phyloP scores from a whole-genome alignment of 2,888 invertebrate genomes.

The Pyrgus malvae region DNA sequence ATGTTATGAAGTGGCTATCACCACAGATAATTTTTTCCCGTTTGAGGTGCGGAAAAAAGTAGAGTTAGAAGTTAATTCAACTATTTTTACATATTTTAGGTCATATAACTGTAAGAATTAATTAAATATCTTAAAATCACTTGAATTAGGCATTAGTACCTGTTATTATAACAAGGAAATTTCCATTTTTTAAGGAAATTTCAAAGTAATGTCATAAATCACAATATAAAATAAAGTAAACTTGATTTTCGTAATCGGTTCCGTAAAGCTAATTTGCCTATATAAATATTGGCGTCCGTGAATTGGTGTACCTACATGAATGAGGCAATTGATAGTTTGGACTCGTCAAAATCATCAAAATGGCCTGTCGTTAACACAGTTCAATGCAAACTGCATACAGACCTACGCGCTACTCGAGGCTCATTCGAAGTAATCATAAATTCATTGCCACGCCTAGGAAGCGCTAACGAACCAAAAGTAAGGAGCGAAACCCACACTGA shows the following conservation, averaged over 20 bases:
- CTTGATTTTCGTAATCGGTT: background rate
- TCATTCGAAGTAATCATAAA: constrained; percentile 53
- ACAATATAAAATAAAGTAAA: background rate
- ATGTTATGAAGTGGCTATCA: no score
- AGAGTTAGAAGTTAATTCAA: no score
- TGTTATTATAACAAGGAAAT: no score
- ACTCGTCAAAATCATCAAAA: constrained; percentile 25
- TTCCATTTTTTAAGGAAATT: no score
- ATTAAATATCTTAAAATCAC: no score
- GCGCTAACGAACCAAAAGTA: constrained; percentile 70
- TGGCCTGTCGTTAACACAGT: constrained; percentile 42
- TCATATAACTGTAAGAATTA: no score
- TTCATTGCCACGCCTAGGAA: constrained; percentile 77
- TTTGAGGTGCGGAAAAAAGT: no score
- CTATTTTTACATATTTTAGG: no score
- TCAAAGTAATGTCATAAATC: no score
- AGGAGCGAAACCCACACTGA: constrained; percentile 77
- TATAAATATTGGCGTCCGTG: constrained; percentile 9
- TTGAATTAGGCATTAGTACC: no score
- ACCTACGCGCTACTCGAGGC: constrained; percentile 50
- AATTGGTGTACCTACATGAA: background rate
- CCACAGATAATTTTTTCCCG: no score
- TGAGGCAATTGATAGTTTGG: constrained; percentile 31
- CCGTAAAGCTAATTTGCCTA: background rate
- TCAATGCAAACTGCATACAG: constrained; percentile 71